Conservation (phyloP, 30 jellyfish, hydroid and myxozoan genomes). For the Aurelia sp. region DNA sequence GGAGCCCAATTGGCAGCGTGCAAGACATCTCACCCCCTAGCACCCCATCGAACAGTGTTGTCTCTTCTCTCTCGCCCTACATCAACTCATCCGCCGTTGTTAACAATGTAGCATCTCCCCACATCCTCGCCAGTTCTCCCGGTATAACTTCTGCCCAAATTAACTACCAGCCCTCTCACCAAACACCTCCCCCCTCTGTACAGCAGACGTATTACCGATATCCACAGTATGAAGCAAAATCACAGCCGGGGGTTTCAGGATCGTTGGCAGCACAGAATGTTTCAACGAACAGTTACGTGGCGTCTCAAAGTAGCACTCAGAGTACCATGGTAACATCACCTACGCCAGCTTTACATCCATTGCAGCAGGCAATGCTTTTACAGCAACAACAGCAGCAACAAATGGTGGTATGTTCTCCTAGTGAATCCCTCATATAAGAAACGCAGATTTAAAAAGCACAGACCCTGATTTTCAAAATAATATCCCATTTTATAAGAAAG, state of each 20-base stretch:
- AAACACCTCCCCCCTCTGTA: slow-evolving; percentile 10
- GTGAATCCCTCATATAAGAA: too few species aligned
- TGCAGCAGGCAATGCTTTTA: slow-evolving; percentile 92
- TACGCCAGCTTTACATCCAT: slow-evolving; percentile 89
- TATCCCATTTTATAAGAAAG: too few species aligned
- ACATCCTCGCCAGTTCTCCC: slow-evolving; percentile 68
- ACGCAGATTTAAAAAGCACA: too few species aligned
- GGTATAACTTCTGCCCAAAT: slow-evolving; percentile 52
- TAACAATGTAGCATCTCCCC: slow-evolving; percentile 61
- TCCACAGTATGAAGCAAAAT: slow-evolving; percentile 25
- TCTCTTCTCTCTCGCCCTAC: slow-evolving; percentile 74
- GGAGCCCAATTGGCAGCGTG: slow-evolving; percentile 81
- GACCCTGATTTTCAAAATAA: too few species aligned
- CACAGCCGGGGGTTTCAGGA: slow-evolving; percentile 11
- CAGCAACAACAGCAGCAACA: slow-evolving; percentile 86
- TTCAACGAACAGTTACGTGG: slow-evolving; percentile 10
- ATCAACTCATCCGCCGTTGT: slow-evolving; percentile 60
- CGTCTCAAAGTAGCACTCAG: slow-evolving; percentile 25
- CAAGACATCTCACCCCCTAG: slow-evolving; percentile 98
- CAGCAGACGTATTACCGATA: slow-evolving; percentile 29
- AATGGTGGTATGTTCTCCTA: slow-evolving; percentile 31
- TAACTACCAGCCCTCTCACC: slow-evolving; percentile 19
- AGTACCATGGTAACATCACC: slow-evolving; percentile 42
- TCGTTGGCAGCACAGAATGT: slow-evolving; percentile 46
- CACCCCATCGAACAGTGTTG: slow-evolving; percentile 91